A percentile compares a stretch with the other conserved stretches of the same genome.
Evolutionary conservation across 37 sponge, comb jelly and placozoan species (phyloP).

Genomic region (Tethya wilhelma): DNA sequence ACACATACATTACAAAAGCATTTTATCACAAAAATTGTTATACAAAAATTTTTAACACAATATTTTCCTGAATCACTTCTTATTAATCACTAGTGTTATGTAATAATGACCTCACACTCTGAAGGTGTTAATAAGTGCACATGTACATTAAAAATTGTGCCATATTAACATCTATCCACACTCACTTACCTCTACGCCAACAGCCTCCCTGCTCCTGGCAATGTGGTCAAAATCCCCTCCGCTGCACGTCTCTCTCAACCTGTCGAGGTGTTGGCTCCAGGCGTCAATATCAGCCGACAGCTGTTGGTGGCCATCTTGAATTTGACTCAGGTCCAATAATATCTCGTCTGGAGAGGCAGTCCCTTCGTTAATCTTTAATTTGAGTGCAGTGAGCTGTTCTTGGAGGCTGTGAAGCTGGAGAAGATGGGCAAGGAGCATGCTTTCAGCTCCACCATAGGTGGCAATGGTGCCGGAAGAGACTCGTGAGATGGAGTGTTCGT

Average conservation of each 20-base stretch:
- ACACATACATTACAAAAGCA: no score
- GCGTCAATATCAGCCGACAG: neutral
- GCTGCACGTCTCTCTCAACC: neutral
- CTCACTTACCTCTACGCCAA: slow-evolving; percentile 14
- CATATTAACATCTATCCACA: neutral
- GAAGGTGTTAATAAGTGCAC: neutral
- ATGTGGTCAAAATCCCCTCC: neutral
- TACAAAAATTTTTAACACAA: no score
- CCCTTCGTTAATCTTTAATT: slow-evolving; percentile 3
- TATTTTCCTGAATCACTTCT: no score
- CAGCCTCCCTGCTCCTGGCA: neutral
- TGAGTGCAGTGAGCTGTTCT: slow-evolving; percentile 12
- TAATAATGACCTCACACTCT: neutral
- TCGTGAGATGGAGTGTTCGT: neutral
- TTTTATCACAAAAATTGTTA: no score
- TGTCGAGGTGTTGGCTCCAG: neutral
- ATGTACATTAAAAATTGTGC: neutral
- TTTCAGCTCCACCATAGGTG: slow-evolving; percentile 2
- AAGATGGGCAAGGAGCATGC: neutral
- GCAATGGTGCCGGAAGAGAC: neutral
- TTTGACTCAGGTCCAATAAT: neutral
- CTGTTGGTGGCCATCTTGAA: slow-evolving; percentile 8
- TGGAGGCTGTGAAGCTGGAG: slow-evolving; percentile 20
- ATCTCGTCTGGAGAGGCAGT: neutral
- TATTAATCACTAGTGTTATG: neutral